Percentiles rank a stretch among this genome's conserved stretches.
Evolutionary conservation across 2,797 vertebrate species (phyloP).

Genomic region (Nothura maculosa): DNA sequence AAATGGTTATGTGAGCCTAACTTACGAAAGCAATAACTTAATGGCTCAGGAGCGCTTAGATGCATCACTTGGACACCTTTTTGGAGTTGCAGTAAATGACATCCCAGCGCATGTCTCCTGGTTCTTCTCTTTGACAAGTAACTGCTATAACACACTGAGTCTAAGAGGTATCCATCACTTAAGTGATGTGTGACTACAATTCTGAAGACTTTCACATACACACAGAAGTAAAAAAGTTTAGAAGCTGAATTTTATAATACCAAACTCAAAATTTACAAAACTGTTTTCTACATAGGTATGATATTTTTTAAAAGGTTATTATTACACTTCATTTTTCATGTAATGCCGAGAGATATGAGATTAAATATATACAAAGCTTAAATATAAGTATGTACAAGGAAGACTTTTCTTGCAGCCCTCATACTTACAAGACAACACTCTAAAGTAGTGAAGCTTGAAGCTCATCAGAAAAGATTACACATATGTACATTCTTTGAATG

Average conservation of each 20-base stretch:
- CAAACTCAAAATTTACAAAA: not conserved
- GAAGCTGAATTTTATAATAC: not conserved
- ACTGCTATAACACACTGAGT: not conserved
- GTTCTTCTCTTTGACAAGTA: not conserved
- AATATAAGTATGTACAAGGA: not conserved
- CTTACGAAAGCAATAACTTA: not conserved
- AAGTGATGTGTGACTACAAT: not conserved
- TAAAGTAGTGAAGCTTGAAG: not conserved
- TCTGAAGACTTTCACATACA: not conserved
- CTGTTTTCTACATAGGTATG: not conserved
- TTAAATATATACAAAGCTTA: not conserved
- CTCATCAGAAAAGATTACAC: not conserved
- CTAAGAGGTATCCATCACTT: not conserved
- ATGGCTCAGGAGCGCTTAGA: not conserved
- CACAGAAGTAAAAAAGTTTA: not conserved
- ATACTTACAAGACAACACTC: not conserved
- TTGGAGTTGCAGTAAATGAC: not conserved
- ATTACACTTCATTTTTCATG: not conserved
- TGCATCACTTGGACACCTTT: not conserved
- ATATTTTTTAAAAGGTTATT: not conserved
- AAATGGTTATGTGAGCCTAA: not conserved
- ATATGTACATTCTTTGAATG: fast-evolving
- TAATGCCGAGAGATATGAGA: not conserved
- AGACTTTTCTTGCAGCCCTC: not conserved
- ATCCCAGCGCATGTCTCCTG: not conserved